Base-by-base conservation (phyloP, 1,140 invertebrate genomes). In the Hylaeus anthracinus region DNA sequence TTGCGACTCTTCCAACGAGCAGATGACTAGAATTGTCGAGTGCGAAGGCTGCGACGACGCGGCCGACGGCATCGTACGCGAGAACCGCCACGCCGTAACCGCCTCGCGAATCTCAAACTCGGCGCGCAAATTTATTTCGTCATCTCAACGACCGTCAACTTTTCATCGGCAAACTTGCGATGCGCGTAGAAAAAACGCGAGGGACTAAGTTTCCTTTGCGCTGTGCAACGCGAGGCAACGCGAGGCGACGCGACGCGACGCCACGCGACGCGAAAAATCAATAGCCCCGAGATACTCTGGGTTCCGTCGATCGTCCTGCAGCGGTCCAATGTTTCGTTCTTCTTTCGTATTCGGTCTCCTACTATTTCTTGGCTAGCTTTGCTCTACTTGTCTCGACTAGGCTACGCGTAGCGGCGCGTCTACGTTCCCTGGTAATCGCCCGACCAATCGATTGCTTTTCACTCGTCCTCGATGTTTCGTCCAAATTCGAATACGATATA, bases 231-330 rank as follows among this genome's bases (percentile, higher is more conserved):
- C 41, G 37, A 53, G 26, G 26, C 26, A 0, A 26, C 26, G 26
- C 26, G 26, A 26, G 0, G 26, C 69, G 37, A 8, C 14, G 39
- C 41, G 37, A 53, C n/a, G n/a, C n/a, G n/a, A n/a, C n/a, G n/a
- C n/a, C n/a, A 26, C 26, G 26, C 69, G 37, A 8, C 14, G 39
- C 41, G 37, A 53, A 58, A 71, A 58, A 71, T 71, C 69, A 58
- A 71, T 71, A 71, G 53, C 39, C 39, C 43, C 53, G 69, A 56
- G 67, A 37, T 14, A 41, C 39, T n/a, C 43, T 66, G 43, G 65
- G 43, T 14, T 55, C 14, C 51, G 67, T 41, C 51, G 67, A 70
- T 70, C 67, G 51, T n/a, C 37, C 37, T 66, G 43, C 39, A 66
- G n/a, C 64, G n/a, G 60, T 5, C 8, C 60, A 8, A 60, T 60